Evolutionary conservation across 2,113 vertebrate genomes (phyloP), one percentile per base, ranked within the genome.

Genomic region (Aramus guarauna): DNA sequence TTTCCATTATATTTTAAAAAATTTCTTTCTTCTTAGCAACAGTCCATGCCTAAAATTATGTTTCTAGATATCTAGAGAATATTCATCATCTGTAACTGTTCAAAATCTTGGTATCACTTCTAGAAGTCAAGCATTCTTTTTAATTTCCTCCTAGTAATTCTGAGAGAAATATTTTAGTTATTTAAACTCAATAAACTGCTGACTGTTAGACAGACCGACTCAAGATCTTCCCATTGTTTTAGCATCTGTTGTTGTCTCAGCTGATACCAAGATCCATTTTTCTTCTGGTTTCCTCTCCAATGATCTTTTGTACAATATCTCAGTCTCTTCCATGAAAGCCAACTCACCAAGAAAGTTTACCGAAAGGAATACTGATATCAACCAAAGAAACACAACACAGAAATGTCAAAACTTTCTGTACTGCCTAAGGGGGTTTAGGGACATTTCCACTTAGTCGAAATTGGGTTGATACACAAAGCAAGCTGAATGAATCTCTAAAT

Each of bases 381-480:
- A 19, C 64, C 63, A 74, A 87, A 73, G 32, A 93, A 92, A 32
- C 32, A 50, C 1, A 73, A 15, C 5, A 68, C 20, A 39, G 82
- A 94, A 85, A 56, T 3, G 2, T 32, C 32, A 82, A 90, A 82
- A 19, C 22, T 48, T 75, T 4, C 30, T 27, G 12, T 9, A 56
- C 1, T 0, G 50, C 23, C 34, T 7, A 1, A 27, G 24, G 19
- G 52, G 2, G 12, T 58, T 34, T 32, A 94, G 62, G 43, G 63
- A 37, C 37, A 22, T 13, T 87, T 94, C 74, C 34, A 79, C 13
- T 73, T 27, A 50, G 52, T 2, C 72, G 43, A 19, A 86, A 72
- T 64, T 71, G 1, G 1, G 29, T 48, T 78, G 68, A 24, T 17
- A 55, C 15, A 72, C 13, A 64, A 74, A 90, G 12, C 10, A 87